A percentile compares a stretch with the other conserved stretches of the same genome.
Conservation (phyloP, 1,140 invertebrate genomes). For the Monochamus saltuarius region DNA sequence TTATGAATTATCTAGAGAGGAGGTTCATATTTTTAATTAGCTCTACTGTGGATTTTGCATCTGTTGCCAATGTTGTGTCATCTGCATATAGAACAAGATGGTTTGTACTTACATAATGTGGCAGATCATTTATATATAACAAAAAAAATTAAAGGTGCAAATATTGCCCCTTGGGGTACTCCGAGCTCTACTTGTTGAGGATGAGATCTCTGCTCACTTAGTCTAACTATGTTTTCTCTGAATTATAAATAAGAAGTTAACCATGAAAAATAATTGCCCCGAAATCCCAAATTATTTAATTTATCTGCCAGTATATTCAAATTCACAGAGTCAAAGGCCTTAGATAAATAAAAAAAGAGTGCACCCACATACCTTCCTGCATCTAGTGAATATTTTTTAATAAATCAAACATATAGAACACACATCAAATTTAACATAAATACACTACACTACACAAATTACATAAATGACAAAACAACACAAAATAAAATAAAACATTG, state of each 20-base stretch:
- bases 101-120: too few species aligned
- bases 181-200: background rate
- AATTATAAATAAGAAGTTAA: background rate
- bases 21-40: background rate
- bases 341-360: background rate
- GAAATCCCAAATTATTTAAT: conserved; percentile 1
- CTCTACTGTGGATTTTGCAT: background rate
- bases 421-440: too few species aligned
- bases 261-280: background rate
- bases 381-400: background rate
- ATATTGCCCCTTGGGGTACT: too few species aligned
- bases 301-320: background rate
- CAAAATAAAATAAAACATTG: too few species aligned
- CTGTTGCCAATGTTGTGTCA: too few species aligned
- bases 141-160: too few species aligned
- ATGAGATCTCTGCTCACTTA: conserved; percentile 1
- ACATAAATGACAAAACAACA: too few species aligned
- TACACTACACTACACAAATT: too few species aligned
- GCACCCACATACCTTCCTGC: background rate
- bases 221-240: conserved; percentile 1
- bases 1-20: background rate
- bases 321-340: background rate
- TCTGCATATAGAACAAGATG: too few species aligned
- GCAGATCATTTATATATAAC: too few species aligned
- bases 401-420: too few species aligned